Percentiles rank a stretch among this genome's conserved stretches.
phyloP scores from a whole-genome alignment of 2,888 invertebrate genomes.

The Geotrupes spiniger region DNA sequence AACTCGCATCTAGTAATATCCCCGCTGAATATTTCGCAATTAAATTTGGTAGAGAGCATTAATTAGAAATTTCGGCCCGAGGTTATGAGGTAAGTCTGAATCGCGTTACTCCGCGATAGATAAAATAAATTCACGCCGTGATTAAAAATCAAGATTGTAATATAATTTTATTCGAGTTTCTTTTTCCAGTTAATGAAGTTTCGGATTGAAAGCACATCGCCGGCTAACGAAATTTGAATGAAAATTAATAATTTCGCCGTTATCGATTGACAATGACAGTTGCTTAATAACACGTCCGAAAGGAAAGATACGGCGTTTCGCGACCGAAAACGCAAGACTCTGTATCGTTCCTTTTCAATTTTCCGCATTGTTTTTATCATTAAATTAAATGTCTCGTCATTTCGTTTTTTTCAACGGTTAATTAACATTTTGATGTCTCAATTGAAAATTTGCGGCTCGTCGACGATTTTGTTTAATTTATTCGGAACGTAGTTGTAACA shows the following conservation, averaged over 20 bases:
- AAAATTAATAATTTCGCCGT: slow-evolving; percentile 33
- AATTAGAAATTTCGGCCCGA: slow-evolving; percentile 40
- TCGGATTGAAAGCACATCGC: slow-evolving; percentile 17
- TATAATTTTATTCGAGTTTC: slow-evolving; percentile 37
- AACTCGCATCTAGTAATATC: slow-evolving; percentile 21
- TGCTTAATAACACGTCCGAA: slow-evolving; percentile 27
- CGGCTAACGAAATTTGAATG: slow-evolving; percentile 23
- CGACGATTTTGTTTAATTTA: neutral
- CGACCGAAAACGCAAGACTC: too few relatives aligned
- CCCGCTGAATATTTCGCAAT: slow-evolving; percentile 36
- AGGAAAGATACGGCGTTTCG: slow-evolving; percentile 3
- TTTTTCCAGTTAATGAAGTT: slow-evolving; percentile 27
- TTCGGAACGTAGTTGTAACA: neutral
- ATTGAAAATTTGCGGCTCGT: neutral
- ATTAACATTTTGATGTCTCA: neutral
- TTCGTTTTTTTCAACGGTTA: slow-evolving; percentile 19
- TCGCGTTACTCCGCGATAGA: slow-evolving; percentile 35
- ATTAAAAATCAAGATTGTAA: slow-evolving; percentile 37
- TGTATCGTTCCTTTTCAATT: slow-evolving; percentile 25
- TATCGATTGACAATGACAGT: slow-evolving; percentile 33
- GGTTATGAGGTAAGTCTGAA: slow-evolving; percentile 40
- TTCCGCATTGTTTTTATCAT: slow-evolving; percentile 36
- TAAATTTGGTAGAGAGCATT: slow-evolving; percentile 42
- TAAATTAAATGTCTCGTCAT: slow-evolving; percentile 37
- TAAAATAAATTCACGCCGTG: slow-evolving; percentile 36